Evolutionary conservation across 1,140 invertebrate species (phyloP), one percentile per base, ranked within the genome.

Genomic region (Drosophila jambulina): DNA sequence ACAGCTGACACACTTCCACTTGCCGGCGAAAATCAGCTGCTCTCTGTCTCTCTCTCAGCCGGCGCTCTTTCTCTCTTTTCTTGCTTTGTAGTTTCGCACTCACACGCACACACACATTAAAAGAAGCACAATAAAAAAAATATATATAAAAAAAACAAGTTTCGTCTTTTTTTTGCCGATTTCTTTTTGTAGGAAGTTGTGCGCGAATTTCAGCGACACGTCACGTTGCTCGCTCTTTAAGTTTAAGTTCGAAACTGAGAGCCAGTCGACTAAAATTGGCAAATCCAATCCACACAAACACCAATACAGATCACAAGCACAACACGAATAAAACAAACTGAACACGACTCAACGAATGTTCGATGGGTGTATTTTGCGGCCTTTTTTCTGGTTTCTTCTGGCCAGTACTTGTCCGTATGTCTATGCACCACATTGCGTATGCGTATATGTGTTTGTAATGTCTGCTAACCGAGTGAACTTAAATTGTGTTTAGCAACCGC

Each of bases 191-290:
- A 85, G 82, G 82, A 81, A 85, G 82, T 85, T 85, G 59, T 80
- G 82, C 74, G 77, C 77, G 72, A 75, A 75, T 80, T 80, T 65
- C 42, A 78, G 76, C 80, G 77, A 88, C 85, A 90, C 85, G 85
- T 90, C 85, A 90, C 85, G 85, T 90, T 90, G 71, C 85, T 90
- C 81, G 85, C 85, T 90, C 85, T 90, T 90, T 88, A 90, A 88
- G 81, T 90, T 88, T 88, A 90, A 90, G 81, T 90, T 90, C 70
- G 80, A 90, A 78, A 88, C 80, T 90, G 84, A 83, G 84, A 88
- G 84, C 80, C 77, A 75, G 82, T 75, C 67, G 80, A 60, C 78
- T 90, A 90, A 88, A 90, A 90, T 90, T 90, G 85, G 85, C 85
- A 90, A 88, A 81, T 70, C 81, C 62, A 76, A 77, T 59, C 46